Conservation (phyloP, 2,888 invertebrate genomes). For the Amblyteles armatorius region DNA sequence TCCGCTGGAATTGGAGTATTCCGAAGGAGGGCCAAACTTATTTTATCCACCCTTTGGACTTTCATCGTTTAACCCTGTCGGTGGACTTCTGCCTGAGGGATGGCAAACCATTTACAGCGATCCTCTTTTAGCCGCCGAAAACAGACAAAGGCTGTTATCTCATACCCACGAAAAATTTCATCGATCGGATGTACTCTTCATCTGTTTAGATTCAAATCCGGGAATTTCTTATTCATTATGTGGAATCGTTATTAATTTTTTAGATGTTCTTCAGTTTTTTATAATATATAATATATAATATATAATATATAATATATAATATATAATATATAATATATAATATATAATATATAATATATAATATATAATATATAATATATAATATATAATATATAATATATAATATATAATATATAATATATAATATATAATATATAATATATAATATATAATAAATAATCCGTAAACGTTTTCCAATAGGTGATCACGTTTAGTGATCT, state of each 20-base stretch:
- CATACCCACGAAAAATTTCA: background rate
- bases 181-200: background rate
- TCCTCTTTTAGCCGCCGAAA: constrained; percentile 5
- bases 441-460: background rate
- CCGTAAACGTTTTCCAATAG: background rate
- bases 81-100: constrained; percentile 21
- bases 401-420: too few species aligned
- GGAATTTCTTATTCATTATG: background rate
- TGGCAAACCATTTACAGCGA: constrained; percentile 9
- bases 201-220: background rate
- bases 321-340: background rate
- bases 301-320: background rate
- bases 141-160: background rate
- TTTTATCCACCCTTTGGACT: constrained; percentile 46
- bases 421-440: background rate
- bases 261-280: background rate
- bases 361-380: too few species aligned
- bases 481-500: background rate
- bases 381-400: too few species aligned
- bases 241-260: background rate
- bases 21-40: constrained; percentile 42
- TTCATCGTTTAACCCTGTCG: constrained; percentile 45
- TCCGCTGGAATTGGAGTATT: constrained; percentile 38
- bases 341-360: too few species aligned
- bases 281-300: background rate